These are phyloP conservation scores for Atta cephalotes DNA, from an alignment of 1,140 invertebrate genomes.

Conservation along the genomic window DNA sequence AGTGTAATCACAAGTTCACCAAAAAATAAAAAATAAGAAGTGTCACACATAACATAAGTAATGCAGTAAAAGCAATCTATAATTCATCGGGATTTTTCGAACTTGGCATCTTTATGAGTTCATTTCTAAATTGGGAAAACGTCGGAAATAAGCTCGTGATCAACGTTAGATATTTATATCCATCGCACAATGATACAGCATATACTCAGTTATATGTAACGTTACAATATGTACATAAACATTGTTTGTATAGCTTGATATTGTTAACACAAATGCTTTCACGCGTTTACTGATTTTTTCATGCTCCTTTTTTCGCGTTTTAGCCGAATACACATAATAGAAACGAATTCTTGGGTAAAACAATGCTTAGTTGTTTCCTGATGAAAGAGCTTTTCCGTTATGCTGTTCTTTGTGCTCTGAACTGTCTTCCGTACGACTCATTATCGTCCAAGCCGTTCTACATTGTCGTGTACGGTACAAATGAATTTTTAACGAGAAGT, in stretches of 20 bases:
- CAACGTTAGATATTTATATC: background rate
- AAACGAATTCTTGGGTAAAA: constrained; percentile 24
- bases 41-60: too few relatives aligned
- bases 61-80: background rate
- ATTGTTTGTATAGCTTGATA: background rate
- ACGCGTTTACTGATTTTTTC: background rate
- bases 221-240: background rate
- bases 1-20: too few relatives aligned
- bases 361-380: constrained; percentile 47
- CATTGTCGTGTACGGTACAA: background rate
- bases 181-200: background rate
- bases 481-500: background rate
- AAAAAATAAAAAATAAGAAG: too few relatives aligned
- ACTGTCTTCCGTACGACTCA: constrained; percentile 34
- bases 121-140: background rate
- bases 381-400: constrained; percentile 29
- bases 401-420: constrained; percentile 51
- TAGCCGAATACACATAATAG: background rate
- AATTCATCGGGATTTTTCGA: background rate
- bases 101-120: background rate
- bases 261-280: constrained; percentile 21
- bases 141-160: constrained; percentile 9
- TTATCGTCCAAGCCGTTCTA: constrained; percentile 11
- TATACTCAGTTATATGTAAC: background rate
- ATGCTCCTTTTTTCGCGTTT: constrained; percentile 5